Evolutionary conservation across 1,140 invertebrate genomes (phyloP).

Genomic region (Drosophila elegans): DNA sequence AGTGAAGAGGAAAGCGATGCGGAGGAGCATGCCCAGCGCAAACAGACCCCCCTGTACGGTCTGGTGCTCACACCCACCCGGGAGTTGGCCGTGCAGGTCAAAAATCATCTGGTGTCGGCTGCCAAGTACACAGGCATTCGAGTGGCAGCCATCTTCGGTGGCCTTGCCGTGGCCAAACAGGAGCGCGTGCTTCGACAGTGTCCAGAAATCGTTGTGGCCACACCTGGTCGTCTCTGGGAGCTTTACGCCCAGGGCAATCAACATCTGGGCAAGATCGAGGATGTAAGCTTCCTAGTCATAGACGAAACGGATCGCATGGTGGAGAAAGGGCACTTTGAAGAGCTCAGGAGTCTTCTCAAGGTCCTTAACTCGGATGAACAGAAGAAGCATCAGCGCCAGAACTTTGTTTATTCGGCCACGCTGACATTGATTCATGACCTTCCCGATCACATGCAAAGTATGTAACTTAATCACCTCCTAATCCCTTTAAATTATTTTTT

Average conservation of each 20-base stretch:
- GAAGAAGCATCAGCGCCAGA: conserved; percentile 90
- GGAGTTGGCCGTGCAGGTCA: conserved; percentile 97
- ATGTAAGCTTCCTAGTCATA: conserved; percentile 94
- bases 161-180: conserved; percentile 96
- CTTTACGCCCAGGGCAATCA: conserved; percentile 91
- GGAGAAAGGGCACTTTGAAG: conserved; percentile 98
- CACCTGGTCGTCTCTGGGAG: conserved; percentile 98
- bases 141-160: conserved; percentile 94
- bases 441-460: conserved; percentile 90
- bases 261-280: conserved; percentile 90
- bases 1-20: conserved; percentile 84
- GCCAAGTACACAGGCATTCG: conserved; percentile 90
- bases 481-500: background rate
- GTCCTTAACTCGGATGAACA: conserved; percentile 90
- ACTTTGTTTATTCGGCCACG: conserved; percentile 99
- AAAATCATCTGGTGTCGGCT: conserved; percentile 92
- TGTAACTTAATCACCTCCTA: conserved; percentile 39
- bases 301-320: conserved; percentile 99
- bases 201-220: conserved; percentile 98
- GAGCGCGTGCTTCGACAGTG: conserved; percentile 91
- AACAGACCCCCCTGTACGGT: conserved; percentile 89
- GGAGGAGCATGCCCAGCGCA: conserved; percentile 60
- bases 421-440: conserved; percentile 95
- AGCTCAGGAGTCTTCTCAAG: conserved; percentile 93
- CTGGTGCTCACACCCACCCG: conserved; percentile 97